Evolutionary conservation across 2,888 invertebrate species (phyloP).

Genomic region (Scaeva pyrastri): DNA sequence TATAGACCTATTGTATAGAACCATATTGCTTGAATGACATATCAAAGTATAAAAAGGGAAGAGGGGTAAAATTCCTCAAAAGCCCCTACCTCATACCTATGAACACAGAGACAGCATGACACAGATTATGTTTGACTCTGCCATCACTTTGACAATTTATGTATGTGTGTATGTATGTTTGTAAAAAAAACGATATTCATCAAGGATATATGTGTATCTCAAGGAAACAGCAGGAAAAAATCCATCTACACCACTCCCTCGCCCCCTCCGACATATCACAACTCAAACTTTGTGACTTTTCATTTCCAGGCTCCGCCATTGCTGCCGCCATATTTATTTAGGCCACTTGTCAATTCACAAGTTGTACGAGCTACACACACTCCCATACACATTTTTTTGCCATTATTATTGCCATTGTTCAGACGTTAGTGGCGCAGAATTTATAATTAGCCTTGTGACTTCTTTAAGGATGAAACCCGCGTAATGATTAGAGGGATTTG

Average conservation of each 20-base stretch:
- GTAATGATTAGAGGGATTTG: constrained; percentile 40
- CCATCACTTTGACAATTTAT: constrained; percentile 55
- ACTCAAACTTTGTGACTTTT: constrained; percentile 30
- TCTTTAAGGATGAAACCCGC: constrained; percentile 15
- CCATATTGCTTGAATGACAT: constrained; percentile 15
- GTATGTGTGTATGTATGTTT: not conserved
- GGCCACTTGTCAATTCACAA: constrained; percentile 60
- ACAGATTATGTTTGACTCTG: constrained; percentile 60
- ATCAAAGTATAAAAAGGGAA: not conserved
- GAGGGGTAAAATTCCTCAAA: not conserved
- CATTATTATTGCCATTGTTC: constrained; percentile 45
- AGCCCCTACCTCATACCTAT: not conserved
- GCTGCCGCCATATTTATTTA: constrained; percentile 58
- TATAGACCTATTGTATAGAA: not conserved
- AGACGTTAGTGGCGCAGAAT: constrained; percentile 58
- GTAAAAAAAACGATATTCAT: constrained; percentile 51
- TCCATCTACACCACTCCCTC: too few relatives aligned
- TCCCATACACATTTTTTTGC: constrained; percentile 23
- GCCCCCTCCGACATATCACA: too few relatives aligned
- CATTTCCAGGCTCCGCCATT: constrained; percentile 33
- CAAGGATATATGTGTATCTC: not conserved
- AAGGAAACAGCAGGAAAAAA: constrained; percentile 16
- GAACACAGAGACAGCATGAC: constrained; percentile 56
- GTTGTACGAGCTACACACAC: not conserved
- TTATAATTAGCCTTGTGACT: constrained; percentile 57